Base-by-base conservation (phyloP, 2,113 vertebrate genomes). In the Fulica atra region DNA sequence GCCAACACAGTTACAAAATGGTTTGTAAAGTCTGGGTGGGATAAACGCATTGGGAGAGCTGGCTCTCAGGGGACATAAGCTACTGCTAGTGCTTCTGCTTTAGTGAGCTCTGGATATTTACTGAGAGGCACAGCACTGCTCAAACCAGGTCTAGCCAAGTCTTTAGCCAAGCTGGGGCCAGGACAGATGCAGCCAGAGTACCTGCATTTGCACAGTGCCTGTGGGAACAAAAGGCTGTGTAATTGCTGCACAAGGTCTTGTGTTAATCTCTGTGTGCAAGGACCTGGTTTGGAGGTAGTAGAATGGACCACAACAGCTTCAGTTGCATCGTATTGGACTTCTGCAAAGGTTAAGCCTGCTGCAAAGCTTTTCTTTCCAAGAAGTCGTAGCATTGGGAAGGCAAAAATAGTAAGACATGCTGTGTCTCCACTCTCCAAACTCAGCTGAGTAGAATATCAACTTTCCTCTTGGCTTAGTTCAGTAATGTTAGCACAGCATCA, bases 41-140 rank as follows among this genome's bases (percentile, higher is more conserved):
- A 68, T 44, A 64, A 73, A 40, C 24, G 18, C 0, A 0, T 21
- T 4, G 33, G 25, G 19, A 79, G 25, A 81, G 29, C 18, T 40
- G 16, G 33, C 20, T 88, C 26, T 38, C 6, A 0, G 23, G 33
- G 25, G 20, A 7, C 0, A 0, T 65, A 46, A 69, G 26, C 15
- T 70, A 59, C 35, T 65, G 53, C 35, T 46, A 1, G 11, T 40
- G 53, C 46, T 19, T 16, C 71, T 44, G 31, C 38, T 70, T 20
- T n/a, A 60, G 35, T 29, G n/a, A 65, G 35, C 5, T 76, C 31
- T 36, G 21, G 28, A 0, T 89, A 8, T 69, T 79, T 89, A 26
- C 26, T 13, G 53, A 84, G 61, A 48, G 51, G 50, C 42, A 26
- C 7, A 16, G 54, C 24, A 3, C 18, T 21, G 19, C 60, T 59